phyloP scores from a whole-genome alignment of 2,797 vertebrate species.

The Karalla daura region DNA sequence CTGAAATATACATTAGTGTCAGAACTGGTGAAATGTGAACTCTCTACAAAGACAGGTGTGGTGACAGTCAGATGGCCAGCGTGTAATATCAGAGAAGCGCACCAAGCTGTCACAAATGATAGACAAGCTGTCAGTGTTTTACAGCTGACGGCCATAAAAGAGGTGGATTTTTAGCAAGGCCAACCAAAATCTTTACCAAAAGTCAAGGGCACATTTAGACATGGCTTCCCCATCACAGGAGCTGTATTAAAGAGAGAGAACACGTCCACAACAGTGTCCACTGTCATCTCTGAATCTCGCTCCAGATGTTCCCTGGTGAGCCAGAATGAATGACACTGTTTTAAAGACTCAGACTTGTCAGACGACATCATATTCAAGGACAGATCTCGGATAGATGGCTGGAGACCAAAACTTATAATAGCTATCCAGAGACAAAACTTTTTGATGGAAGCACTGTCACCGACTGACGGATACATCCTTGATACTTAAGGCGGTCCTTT shows the following conservation, averaged over 20 bases:
- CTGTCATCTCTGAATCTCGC: conserved; percentile 17
- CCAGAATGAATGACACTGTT: conserved; percentile 46
- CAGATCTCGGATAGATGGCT: conserved; percentile 39
- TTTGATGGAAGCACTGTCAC: conserved; percentile 34
- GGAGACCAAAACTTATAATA: conserved; percentile 45
- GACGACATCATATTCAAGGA: conserved; percentile 39
- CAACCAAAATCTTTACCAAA: not conserved
- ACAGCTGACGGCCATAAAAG: conserved; percentile 32
- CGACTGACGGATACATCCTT: conserved; percentile 42
- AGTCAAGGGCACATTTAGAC: not conserved
- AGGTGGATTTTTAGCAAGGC: not conserved
- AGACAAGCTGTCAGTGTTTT: conserved; percentile 53
- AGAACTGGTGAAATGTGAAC: conserved; percentile 28
- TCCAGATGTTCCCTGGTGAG: conserved; percentile 28
- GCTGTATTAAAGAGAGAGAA: conserved; percentile 16
- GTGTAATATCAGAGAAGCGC: conserved; percentile 43
- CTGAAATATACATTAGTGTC: conserved; percentile 18
- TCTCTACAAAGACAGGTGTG: conserved; percentile 17
- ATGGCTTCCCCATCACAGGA: not conserved
- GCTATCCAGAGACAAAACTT: conserved; percentile 44
- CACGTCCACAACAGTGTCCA: not conserved
- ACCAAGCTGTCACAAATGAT: conserved; percentile 37
- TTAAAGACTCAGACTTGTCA: conserved; percentile 51
- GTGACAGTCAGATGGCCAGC: conserved; percentile 39
- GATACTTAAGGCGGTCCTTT: conserved; percentile 11